phyloP scores from a whole-genome alignment of 2,888 invertebrate genomes.

The Sialis fuliginosa region DNA sequence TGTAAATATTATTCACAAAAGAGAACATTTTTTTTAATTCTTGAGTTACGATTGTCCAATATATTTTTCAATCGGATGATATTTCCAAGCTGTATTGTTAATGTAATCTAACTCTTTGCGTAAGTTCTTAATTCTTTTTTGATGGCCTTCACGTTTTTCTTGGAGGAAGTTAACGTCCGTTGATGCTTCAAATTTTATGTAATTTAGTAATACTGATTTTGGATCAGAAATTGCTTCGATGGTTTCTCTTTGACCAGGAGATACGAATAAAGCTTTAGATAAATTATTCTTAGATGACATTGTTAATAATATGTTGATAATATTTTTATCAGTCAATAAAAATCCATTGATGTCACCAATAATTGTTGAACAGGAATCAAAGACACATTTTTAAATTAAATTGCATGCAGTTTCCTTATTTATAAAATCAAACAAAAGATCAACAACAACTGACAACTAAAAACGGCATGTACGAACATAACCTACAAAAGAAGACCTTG shows the following conservation, averaged over 20 bases:
- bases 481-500: too few species aligned
- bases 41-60: slow-evolving; percentile 12
- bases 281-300: slow-evolving; percentile 1
- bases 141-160: slow-evolving; percentile 14
- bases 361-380: too few species aligned
- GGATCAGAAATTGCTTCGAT: neutral
- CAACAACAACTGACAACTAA: too few species aligned
- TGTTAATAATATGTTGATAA: neutral
- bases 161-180: neutral
- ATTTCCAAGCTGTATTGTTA: slow-evolving; percentile 18
- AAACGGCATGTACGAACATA: too few species aligned
- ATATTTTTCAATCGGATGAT: slow-evolving; percentile 16
- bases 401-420: too few species aligned
- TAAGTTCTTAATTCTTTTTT: slow-evolving; percentile 15
- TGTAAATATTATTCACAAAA: neutral
- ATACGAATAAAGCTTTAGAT: slow-evolving; percentile 1
- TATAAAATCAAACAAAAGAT: too few species aligned
- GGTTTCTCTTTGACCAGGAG: slow-evolving; percentile 3
- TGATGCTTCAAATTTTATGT: slow-evolving; percentile 3
- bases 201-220: neutral
- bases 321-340: too few species aligned
- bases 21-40: neutral
- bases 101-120: slow-evolving; percentile 17
- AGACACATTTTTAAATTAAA: too few species aligned
- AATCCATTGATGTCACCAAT: too few species aligned